Evolutionary conservation across 2,113 vertebrate species (phyloP).

Genomic region (Machaerirhynchus nigripectus): DNA sequence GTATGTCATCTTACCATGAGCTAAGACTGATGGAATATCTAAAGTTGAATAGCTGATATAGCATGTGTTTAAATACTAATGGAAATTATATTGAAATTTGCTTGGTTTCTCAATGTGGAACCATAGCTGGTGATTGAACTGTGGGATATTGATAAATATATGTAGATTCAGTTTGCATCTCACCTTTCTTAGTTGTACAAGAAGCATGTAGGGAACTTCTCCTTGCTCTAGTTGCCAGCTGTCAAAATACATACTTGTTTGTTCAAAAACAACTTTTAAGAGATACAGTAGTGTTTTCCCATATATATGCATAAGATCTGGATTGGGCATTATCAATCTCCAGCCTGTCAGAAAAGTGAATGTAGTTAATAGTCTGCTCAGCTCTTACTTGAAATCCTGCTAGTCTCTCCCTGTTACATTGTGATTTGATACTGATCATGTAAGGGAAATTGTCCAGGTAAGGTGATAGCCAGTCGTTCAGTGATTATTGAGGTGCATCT

Average conservation of each 20-base stretch:
- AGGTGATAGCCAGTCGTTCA: background rate
- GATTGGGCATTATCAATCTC: background rate
- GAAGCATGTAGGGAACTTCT: background rate
- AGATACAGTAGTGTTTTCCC: background rate
- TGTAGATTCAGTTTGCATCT: background rate
- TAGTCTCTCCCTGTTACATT: background rate
- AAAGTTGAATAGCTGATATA: slow-evolving; percentile 31
- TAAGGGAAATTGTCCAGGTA: background rate
- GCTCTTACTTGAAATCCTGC: background rate
- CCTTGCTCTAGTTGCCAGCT: background rate
- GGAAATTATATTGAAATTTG: slow-evolving; percentile 13
- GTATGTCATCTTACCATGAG: slow-evolving; percentile 71
- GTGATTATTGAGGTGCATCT: background rate
- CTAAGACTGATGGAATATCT: slow-evolving; percentile 18
- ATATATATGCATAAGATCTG: background rate
- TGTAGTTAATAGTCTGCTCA: background rate
- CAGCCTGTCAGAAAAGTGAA: background rate
- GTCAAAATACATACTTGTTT: background rate
- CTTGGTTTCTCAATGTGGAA: slow-evolving; percentile 18
- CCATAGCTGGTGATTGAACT: background rate
- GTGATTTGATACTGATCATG: background rate
- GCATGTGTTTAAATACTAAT: slow-evolving; percentile 3
- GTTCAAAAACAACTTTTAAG: background rate
- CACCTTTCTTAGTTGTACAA: background rate
- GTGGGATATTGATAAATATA: background rate